phyloP scores from a whole-genome alignment of 2,113 vertebrate species.

The Hyaena hyaena region DNA sequence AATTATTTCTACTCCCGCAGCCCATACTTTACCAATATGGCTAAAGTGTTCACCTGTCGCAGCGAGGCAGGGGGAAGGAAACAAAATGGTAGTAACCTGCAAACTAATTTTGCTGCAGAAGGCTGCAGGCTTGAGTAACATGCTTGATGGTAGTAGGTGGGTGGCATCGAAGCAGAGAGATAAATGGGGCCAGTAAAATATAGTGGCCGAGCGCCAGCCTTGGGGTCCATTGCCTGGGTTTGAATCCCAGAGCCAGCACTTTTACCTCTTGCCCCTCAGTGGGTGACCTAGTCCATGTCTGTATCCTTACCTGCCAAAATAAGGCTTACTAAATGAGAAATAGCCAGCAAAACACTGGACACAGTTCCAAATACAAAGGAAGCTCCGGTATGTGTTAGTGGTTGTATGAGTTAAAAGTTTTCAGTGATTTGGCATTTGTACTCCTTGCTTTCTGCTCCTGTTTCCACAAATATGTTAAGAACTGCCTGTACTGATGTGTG shows the following conservation, averaged over 20 bases:
- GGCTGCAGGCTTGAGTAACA: neutral
- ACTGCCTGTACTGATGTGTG: neutral
- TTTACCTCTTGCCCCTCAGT: neutral
- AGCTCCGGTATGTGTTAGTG: accelerated
- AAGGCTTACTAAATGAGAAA: neutral
- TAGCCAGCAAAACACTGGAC: neutral
- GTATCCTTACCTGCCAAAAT: neutral
- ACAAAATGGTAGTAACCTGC: neutral
- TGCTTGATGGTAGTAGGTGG: neutral
- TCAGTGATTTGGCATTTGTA: neutral
- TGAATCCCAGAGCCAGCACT: neutral
- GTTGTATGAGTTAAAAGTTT: neutral
- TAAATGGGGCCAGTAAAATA: neutral
- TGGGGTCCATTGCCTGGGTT: neutral
- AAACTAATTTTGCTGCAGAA: neutral
- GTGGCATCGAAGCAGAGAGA: neutral
- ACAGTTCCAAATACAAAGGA: neutral
- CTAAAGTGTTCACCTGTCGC: neutral
- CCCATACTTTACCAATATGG: neutral
- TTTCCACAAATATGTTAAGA: neutral
- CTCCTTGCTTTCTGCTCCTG: neutral
- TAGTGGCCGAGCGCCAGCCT: neutral
- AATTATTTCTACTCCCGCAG: neutral
- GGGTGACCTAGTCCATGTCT: neutral
- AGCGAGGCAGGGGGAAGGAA: neutral